Evolutionary conservation across 2,888 invertebrate genomes (phyloP).

Genomic region (Ligdia adustata): DNA sequence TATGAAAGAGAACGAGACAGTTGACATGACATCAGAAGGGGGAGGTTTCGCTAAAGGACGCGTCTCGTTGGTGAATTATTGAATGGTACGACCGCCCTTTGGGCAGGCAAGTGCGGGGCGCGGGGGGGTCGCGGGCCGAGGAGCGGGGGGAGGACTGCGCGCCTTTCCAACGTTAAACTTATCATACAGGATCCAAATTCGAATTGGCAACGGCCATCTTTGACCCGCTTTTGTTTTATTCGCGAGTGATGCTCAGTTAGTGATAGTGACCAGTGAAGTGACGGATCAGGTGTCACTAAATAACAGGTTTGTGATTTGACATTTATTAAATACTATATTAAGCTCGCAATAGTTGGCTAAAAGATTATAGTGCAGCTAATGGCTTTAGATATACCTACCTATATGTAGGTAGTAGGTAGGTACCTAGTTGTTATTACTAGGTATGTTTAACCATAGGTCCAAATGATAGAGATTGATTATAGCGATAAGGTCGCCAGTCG

Average conservation of each 20-base stretch:
- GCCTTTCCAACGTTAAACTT: conserved; percentile 67
- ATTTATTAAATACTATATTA: too few species aligned
- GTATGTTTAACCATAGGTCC: too few species aligned
- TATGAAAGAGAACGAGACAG: conserved; percentile 16
- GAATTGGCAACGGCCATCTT: conserved; percentile 59
- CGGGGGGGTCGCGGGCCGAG: conserved; percentile 30
- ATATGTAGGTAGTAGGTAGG: too few species aligned
- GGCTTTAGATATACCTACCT: too few species aligned
- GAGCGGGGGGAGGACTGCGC: conserved; percentile 52
- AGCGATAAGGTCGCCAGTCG: too few species aligned
- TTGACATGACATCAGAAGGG: conserved; percentile 28
- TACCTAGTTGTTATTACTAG: too few species aligned
- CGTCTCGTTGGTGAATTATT: conserved; percentile 76
- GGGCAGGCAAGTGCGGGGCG: conserved; percentile 61
- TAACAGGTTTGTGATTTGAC: conserved; percentile 25
- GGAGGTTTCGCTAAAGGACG: conserved; percentile 50
- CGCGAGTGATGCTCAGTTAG: conserved; percentile 61
- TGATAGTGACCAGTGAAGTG: conserved; percentile 34
- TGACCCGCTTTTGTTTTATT: conserved; percentile 48
- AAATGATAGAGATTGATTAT: too few species aligned
- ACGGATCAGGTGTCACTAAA: conserved; percentile 15
- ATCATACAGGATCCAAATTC: conserved; percentile 46
- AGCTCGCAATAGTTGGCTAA: too few species aligned
- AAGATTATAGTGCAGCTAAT: too few species aligned
- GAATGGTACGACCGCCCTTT: conserved; percentile 74